Base-by-base conservation (phyloP, 1,140 invertebrate genomes). In the Drusus annulatus region DNA sequence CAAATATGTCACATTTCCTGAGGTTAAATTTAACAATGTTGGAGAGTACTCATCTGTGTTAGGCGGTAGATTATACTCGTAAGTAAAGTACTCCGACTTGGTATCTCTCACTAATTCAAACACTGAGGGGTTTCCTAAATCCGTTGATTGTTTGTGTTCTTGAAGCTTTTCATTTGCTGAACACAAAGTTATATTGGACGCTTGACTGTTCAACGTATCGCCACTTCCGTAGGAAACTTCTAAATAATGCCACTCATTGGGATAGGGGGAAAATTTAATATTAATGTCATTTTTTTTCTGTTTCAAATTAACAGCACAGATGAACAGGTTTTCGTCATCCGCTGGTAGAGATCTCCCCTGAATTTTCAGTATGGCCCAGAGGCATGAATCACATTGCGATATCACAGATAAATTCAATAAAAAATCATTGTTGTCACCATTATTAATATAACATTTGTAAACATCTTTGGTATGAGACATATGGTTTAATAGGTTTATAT, bases 51-150 rank as follows among this genome's bases (percentile, higher is more conserved):
- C 91, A 69, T 94, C 90, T 52, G 85, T 85, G 54, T 90, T 90
- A 0, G 89, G 87, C 0, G 92, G 86, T 76, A 94, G 85, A 78
- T 94, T 93, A 82, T 93, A 95, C 45, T 94, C 93, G 82, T 93
- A 95, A 13, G 92, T 89, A 84, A 95, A 95, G 84, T 94, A 94
- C 60, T 93, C 92, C 16, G 92, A 91, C 82, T 91, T 92, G 1
- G 93, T 91, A 80, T 93, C 93, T n/a, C 93, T 89, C 80, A 92
- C 88, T 60, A 95, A 86, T n/a, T 90, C 86, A 73, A 84, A 90
- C 85, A 85, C 88, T 36, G 51, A 76, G 86, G 89, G 84, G 86
- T 87, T 58, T 84, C 71, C 82, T 89, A 87, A 19, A 79, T n/a
- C 85, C 83, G 77, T 80, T 78, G 79, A 85, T 85, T 62, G 78